Conservation (phyloP, 2,888 invertebrate species). For the Aricia artaxerxes region DNA sequence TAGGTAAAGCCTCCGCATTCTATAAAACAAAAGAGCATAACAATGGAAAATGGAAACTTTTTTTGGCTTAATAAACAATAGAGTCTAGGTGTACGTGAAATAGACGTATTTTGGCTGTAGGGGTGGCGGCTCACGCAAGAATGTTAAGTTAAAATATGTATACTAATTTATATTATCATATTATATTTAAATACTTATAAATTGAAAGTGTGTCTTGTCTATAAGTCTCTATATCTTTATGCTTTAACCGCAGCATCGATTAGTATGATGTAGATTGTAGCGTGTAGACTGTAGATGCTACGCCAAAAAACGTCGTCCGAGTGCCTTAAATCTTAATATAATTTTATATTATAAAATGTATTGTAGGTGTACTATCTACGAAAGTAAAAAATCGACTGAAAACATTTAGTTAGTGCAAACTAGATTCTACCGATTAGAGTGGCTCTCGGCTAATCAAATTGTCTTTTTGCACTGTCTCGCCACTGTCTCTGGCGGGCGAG, state of each 20-base stretch:
- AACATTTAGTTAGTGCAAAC: no score
- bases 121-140: conserved; percentile 47
- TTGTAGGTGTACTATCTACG: no score
- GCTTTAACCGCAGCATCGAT: not conserved
- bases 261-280: not conserved
- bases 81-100: conserved; percentile 68
- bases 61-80: conserved; percentile 70
- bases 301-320: no score
- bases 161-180: not conserved
- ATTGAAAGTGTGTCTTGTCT: not conserved
- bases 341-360: no score
- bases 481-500: no score
- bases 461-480: no score
- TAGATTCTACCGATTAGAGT: no score
- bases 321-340: no score
- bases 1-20: conserved; percentile 58
- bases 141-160: not conserved
- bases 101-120: conserved; percentile 64
- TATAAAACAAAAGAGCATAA: conserved; percentile 71
- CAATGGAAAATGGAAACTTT: conserved; percentile 72
- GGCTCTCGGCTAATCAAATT: no score
- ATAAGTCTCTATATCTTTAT: not conserved
- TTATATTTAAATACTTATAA: not conserved
- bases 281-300: no score
- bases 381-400: no score